phyloP scores from a whole-genome alignment of 2,888 invertebrate genomes.

The Emmelina monodactyla region DNA sequence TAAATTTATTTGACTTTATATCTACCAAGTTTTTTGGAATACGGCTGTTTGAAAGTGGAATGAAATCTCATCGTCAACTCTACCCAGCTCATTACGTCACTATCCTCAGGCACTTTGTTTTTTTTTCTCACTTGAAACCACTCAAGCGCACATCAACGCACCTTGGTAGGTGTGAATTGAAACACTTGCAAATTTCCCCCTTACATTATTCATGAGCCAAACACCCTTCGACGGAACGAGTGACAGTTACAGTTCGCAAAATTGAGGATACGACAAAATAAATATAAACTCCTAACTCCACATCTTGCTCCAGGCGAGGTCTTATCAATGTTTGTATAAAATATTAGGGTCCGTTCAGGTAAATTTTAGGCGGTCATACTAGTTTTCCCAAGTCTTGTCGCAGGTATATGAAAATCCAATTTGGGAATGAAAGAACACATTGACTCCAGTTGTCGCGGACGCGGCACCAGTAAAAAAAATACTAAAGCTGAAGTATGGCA shows the following conservation, averaged over 20 bases:
- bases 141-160: constrained; percentile 19
- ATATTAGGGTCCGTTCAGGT: neutral
- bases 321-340: constrained; percentile 18
- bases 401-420: neutral
- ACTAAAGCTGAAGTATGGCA: too few relatives aligned
- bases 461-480: too few relatives aligned
- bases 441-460: neutral
- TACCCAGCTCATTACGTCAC: neutral
- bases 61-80: too few relatives aligned
- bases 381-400: too few relatives aligned
- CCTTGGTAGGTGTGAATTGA: constrained; percentile 63
- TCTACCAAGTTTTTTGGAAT: too few relatives aligned
- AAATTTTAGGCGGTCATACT: neutral
- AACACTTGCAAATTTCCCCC: constrained; percentile 65
- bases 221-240: constrained; percentile 41
- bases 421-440: neutral
- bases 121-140: constrained; percentile 48
- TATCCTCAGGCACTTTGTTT: constrained; percentile 31
- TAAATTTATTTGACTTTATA: too few relatives aligned
- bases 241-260: constrained; percentile 42
- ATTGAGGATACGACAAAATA: constrained; percentile 28
- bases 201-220: constrained; percentile 62
- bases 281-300: constrained; percentile 20
- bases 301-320: constrained; percentile 4
- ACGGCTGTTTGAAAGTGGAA: too few relatives aligned